phyloP scores from a whole-genome alignment of 2,113 vertebrate genomes.

The Melospiza georgiana region DNA sequence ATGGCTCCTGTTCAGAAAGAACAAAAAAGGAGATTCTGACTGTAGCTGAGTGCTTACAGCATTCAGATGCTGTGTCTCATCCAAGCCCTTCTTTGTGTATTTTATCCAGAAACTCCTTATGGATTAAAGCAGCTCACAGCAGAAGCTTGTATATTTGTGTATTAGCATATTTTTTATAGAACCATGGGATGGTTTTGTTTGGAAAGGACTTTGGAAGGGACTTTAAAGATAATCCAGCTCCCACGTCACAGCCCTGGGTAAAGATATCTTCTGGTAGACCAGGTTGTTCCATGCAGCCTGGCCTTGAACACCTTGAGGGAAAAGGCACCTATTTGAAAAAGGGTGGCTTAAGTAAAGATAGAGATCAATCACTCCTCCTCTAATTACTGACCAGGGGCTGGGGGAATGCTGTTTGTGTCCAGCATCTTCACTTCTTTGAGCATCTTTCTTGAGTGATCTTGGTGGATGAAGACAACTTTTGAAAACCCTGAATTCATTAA shows the following conservation, averaged over 20 bases:
- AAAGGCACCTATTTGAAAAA: not conserved
- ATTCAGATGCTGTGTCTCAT: not conserved
- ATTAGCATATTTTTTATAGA: not conserved
- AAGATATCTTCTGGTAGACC: not conserved
- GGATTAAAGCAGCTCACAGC: not conserved
- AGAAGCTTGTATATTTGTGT: not conserved
- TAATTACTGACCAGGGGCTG: not conserved
- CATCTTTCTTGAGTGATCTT: not conserved
- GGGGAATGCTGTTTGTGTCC: not conserved
- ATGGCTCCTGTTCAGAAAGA: not conserved
- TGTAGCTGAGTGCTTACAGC: not conserved
- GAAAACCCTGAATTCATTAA: not conserved
- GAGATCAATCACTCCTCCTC: not conserved
- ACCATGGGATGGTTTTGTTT: not conserved
- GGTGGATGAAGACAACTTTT: not conserved
- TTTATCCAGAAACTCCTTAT: not conserved
- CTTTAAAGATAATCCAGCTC: not conserved
- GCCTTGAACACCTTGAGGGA: not conserved
- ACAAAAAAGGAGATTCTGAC: not conserved
- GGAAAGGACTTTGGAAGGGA: not conserved
- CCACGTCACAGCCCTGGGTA: accelerated
- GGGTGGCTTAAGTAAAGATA: not conserved
- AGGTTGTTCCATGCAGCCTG: not conserved
- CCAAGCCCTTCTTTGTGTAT: not conserved
- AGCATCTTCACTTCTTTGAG: not conserved